These are phyloP conservation scores for Acrocephalus scirpaceus DNA, from an alignment of 2,797 vertebrate genomes.

Conservation along the genomic window DNA sequence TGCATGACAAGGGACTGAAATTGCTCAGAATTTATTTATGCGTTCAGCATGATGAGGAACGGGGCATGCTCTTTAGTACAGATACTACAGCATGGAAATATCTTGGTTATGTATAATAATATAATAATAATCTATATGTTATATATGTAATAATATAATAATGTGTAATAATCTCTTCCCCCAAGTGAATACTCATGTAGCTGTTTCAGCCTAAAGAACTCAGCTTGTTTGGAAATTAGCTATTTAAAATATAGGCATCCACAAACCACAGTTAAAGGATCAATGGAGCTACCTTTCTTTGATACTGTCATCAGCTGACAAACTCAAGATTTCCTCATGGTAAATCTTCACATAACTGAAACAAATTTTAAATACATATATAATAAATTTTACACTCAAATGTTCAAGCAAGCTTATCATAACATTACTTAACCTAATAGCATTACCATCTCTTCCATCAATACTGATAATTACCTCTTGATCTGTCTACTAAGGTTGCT, in stretches of 20 bases:
- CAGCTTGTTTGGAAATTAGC: neutral
- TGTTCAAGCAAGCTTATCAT: neutral
- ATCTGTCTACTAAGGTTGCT: neutral
- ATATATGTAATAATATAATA: neutral
- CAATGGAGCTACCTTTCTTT: neutral
- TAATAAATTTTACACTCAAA: neutral
- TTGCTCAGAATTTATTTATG: neutral
- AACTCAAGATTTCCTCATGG: neutral
- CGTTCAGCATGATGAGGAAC: neutral
- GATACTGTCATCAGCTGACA: neutral
- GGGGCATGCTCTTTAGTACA: neutral
- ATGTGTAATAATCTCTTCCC: neutral
- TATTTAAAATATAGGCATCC: neutral
- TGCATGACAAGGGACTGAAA: neutral
- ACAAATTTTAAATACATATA: neutral
- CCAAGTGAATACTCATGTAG: neutral
- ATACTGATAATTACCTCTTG: neutral
- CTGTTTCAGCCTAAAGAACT: neutral
- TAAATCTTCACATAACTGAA: neutral
- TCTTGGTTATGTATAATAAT: neutral
- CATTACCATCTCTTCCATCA: neutral
- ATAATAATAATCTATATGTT: neutral
- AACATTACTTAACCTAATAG: neutral
- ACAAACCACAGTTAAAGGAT: neutral
- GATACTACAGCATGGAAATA: neutral